Conservation (phyloP, 2,797 vertebrate species). For the Tragopan temminckii region DNA sequence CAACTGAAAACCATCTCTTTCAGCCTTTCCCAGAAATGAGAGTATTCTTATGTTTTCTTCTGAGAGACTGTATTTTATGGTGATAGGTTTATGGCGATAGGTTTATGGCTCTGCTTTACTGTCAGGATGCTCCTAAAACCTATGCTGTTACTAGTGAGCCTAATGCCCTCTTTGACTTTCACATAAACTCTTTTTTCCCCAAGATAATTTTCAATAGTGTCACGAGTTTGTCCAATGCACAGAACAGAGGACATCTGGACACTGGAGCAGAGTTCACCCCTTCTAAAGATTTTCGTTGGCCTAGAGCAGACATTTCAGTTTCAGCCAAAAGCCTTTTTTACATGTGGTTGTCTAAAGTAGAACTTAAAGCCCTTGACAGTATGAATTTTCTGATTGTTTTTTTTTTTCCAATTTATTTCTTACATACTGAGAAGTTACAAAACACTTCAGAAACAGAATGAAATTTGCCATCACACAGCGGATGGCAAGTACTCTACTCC, state of each 20-base stretch:
- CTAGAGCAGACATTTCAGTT: not conserved
- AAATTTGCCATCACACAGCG: not conserved
- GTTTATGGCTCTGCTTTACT: not conserved
- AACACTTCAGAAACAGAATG: not conserved
- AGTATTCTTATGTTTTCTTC: not conserved
- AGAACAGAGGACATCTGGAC: not conserved
- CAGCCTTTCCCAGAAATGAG: not conserved
- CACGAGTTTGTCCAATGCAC: not conserved
- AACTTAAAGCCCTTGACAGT: not conserved
- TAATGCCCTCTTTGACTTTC: not conserved
- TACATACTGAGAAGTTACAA: not conserved
- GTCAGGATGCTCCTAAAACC: not conserved
- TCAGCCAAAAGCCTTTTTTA: not conserved
- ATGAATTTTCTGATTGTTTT: not conserved
- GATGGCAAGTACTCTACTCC: not conserved
- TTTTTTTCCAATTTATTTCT: not conserved
- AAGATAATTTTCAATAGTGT: not conserved
- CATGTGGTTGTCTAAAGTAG: not conserved
- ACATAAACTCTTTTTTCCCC: rapidly evolving
- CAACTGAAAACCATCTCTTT: not conserved
- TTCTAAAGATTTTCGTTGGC: not conserved
- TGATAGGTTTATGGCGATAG: not conserved
- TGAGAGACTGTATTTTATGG: not conserved
- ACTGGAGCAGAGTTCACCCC: not conserved
- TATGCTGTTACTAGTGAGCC: no score